Conservation (phyloP, 2,113 vertebrate genomes). For the Oreochromis spilurus region DNA sequence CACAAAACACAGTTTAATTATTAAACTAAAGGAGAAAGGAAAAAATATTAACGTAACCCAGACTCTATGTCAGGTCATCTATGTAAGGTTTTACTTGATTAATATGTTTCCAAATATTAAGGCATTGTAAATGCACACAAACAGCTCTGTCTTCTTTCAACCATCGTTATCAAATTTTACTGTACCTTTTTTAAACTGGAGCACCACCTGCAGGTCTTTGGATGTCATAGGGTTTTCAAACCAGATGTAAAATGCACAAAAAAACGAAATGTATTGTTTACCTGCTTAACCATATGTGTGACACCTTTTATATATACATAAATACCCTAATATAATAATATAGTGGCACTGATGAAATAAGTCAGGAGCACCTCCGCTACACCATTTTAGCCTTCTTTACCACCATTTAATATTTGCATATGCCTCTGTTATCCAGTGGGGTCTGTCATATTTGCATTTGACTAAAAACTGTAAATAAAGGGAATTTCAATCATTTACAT, state of each 20-base stretch:
- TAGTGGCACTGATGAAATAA: background rate
- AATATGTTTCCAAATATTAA: background rate
- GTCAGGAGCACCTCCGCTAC: background rate
- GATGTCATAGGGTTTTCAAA: background rate
- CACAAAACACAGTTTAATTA: no score
- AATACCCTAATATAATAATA: background rate
- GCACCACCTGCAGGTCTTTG: background rate
- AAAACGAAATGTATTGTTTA: background rate
- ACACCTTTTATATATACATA: fast-evolving
- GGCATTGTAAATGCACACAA: background rate
- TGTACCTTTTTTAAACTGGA: background rate
- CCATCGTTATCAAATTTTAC: background rate
- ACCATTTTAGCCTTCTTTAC: background rate
- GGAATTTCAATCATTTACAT: background rate
- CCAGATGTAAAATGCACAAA: background rate
- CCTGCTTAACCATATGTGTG: background rate
- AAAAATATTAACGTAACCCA: background rate
- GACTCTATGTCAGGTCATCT: background rate
- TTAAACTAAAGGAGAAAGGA: background rate
- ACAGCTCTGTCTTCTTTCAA: background rate
- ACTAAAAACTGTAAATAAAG: background rate
- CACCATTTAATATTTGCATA: background rate
- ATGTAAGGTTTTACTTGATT: background rate
- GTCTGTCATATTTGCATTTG: background rate
- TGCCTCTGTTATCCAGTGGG: background rate